phyloP scores from a whole-genome alignment of 2,113 vertebrate species.

The Gasterosteus aculeatus region DNA sequence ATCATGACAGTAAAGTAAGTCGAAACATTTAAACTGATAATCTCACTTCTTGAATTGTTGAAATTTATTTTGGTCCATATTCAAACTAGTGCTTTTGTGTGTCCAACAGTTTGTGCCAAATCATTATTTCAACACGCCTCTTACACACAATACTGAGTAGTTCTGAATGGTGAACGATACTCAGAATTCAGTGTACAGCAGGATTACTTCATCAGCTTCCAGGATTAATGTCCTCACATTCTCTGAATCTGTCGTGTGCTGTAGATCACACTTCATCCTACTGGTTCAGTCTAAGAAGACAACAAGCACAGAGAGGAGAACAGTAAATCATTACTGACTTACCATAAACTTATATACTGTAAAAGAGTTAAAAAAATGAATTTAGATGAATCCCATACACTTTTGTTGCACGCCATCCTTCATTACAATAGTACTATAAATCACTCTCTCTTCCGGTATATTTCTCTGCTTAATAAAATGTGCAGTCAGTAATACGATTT shows the following conservation, averaged over 20 bases:
- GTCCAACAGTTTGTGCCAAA: too few relatives aligned
- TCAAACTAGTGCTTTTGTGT: not conserved
- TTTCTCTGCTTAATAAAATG: not conserved
- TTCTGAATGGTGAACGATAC: not conserved
- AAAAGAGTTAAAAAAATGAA: not conserved
- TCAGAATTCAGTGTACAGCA: not conserved
- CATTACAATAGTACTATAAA: conserved; percentile 5
- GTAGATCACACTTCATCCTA: too few relatives aligned
- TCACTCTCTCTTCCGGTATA: not conserved
- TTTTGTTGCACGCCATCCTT: not conserved
- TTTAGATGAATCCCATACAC: not conserved
- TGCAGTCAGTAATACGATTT: not conserved
- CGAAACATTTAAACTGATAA: not conserved
- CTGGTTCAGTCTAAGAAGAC: conserved; percentile 15
- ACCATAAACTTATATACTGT: too few relatives aligned
- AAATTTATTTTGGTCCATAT: not conserved
- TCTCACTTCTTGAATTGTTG: not conserved
- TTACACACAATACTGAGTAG: not conserved
- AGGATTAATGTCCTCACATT: too few relatives aligned
- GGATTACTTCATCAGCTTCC: too few relatives aligned
- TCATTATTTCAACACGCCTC: not conserved
- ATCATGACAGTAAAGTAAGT: not conserved
- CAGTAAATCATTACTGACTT: too few relatives aligned
- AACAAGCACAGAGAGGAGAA: too few relatives aligned
- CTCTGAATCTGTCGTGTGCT: too few relatives aligned